phyloP scores from a whole-genome alignment of 1,140 invertebrate species.

The Drosophila tani region DNA sequence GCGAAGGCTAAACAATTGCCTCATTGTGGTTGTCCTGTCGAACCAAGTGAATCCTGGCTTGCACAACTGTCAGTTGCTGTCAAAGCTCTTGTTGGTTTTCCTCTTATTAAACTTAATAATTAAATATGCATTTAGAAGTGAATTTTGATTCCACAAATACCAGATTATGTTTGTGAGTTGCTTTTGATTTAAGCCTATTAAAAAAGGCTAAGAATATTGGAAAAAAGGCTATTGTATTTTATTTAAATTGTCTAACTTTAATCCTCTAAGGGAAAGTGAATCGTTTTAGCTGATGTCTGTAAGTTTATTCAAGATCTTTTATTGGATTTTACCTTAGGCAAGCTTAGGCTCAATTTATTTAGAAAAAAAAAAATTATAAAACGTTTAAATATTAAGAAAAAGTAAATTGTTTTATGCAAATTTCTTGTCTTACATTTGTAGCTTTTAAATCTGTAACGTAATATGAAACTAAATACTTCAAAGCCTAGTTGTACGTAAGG shows the following conservation, averaged over 20 bases:
- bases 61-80: not conserved
- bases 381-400: too few species aligned
- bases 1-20: slow-evolving; percentile 31
- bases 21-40: slow-evolving; percentile 7
- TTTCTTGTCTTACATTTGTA: too few species aligned
- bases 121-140: slow-evolving; percentile 1
- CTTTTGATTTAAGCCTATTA: not conserved
- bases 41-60: slow-evolving; percentile 5
- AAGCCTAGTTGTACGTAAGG: too few species aligned
- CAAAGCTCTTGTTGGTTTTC: not conserved
- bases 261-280: too few species aligned
- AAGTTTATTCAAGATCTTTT: not conserved
- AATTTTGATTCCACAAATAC: slow-evolving; percentile 1
- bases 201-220: not conserved
- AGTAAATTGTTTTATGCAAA: too few species aligned
- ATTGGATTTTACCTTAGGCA: not conserved
- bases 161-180: not conserved
- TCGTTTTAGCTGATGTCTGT: too few species aligned
- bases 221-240: not conserved
- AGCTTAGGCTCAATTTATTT: too few species aligned
- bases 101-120: not conserved
- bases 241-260: not conserved
- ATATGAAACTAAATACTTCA: too few species aligned
- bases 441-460: too few species aligned
- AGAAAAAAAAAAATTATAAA: too few species aligned